Conservation (phyloP, 2,888 invertebrate genomes). For the Vanessa cardui region DNA sequence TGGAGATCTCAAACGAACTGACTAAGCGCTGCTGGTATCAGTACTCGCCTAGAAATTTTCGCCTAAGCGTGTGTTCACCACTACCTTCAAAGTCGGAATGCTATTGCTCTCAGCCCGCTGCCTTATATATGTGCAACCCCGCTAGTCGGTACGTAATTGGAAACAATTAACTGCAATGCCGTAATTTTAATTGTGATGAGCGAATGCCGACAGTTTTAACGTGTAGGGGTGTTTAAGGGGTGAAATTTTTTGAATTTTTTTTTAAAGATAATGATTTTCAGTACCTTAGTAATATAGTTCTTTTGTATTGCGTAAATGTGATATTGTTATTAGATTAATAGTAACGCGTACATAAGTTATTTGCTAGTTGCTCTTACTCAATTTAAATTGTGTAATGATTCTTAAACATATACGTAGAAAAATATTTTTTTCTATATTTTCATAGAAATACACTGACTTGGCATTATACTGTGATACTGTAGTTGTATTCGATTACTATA, state of each 20-base stretch:
- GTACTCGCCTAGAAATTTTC: conserved; percentile 81
- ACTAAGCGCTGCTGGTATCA: conserved; percentile 78
- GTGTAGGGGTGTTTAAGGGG: conserved; percentile 32
- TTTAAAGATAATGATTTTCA: neutral
- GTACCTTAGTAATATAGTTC: neutral
- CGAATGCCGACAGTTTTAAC: conserved; percentile 53
- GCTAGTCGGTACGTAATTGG: conserved; percentile 73
- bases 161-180: conserved; percentile 80
- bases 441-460: neutral
- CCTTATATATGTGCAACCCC: conserved; percentile 78
- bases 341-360: neutral
- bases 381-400: neutral
- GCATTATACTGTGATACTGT: too few species aligned
- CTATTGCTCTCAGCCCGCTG: conserved; percentile 60
- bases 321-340: conserved; percentile 3
- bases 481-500: too few species aligned
- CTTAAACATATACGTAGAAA: neutral
- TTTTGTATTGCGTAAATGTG: conserved; percentile 20
- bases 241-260: neutral
- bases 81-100: conserved; percentile 74
- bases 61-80: conserved; percentile 76
- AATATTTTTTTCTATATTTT: neutral
- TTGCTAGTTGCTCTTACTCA: neutral
- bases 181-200: conserved; percentile 75
- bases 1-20: conserved; percentile 83